Base-by-base conservation (phyloP, 1,140 invertebrate genomes). In the Mercenaria mercenaria region DNA sequence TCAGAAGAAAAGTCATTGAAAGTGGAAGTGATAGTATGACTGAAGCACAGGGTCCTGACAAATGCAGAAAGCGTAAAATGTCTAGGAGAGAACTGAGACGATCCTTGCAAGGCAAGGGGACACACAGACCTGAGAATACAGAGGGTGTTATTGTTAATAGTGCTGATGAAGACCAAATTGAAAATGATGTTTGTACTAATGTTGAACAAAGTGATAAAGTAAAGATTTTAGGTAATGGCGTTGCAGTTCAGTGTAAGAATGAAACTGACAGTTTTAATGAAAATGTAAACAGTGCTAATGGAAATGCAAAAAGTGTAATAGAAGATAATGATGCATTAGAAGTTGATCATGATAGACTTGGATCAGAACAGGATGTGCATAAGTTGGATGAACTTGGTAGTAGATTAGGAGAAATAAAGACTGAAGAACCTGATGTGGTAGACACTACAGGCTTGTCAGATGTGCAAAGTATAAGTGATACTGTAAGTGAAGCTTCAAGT, bases 71-170 rank as follows among this genome's bases (percentile, higher is more conserved):
- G 43, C 47, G n/a, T 50, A 85, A 85, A 74, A 85, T 85, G 83
- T 74, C 83, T 74, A 29, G 83, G 1, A 72, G 83, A 37, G 83
- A 85, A 52, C 32, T 85, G 29, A 72, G 50, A 56, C 32, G 67
- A 37, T 85, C 83, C 13, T 76, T 85, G 34, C 83, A 85, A 39
- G 64, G 41, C 15, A 72, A 72, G 39, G 64, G 41, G n/a, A 67
- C 29, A 10, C 3, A 47, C 32, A 47, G 20, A 79, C 50, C 32
- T 39, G 34, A 26, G 18, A 47, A 64, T 26, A n/a, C 20, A 29
- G 50, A 18, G 15, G 56, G 18, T 32, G 20, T 26, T 61, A 64
- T 23, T 82, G 56, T 23, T 64, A 64, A 64, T 82, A 20, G 20
- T 34, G 23, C 4, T 26, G 52, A 23, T n/a, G 50, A 18, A n/a